These are phyloP conservation scores for Orcinus orca DNA, from an alignment of 2,113 vertebrate genomes.

Conservation along the genomic window DNA sequence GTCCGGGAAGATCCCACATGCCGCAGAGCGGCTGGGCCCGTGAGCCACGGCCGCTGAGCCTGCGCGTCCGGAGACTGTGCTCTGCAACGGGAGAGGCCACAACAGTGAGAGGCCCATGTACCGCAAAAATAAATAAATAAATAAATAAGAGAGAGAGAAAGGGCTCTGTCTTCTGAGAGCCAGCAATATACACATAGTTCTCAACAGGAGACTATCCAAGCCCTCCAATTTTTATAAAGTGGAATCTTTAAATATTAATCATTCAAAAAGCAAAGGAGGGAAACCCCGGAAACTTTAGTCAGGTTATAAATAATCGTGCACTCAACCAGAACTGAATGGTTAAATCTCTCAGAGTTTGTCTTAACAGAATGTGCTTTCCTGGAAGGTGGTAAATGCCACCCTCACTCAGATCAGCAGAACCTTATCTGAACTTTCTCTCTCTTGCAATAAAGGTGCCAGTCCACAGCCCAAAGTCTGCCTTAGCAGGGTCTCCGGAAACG, in stretches of 20 bases:
- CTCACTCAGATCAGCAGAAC: neutral
- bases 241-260: conserved; percentile 44
- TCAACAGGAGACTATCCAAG: neutral
- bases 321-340: neutral
- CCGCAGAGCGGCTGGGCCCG: too few relatives aligned
- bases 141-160: neutral
- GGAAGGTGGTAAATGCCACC: neutral
- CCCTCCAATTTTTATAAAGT: neutral
- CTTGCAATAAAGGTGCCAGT: neutral
- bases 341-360: neutral
- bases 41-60: too few relatives aligned
- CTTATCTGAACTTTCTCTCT: neutral
- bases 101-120: too few relatives aligned
- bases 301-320: neutral
- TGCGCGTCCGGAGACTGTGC: too few relatives aligned
- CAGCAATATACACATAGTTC: neutral
- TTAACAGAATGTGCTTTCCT: neutral
- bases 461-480: neutral
- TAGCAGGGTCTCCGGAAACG: neutral
- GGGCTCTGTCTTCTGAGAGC: neutral
- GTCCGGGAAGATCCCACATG: too few relatives aligned
- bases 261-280: conserved; percentile 39
- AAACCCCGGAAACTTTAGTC: neutral
- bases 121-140: too few relatives aligned
- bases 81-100: too few relatives aligned